A percentile compares a stretch with the other conserved stretches of the same genome.
phyloP scores from a whole-genome alignment of 2,113 vertebrate species.

The Limnothrissa miodon region DNA sequence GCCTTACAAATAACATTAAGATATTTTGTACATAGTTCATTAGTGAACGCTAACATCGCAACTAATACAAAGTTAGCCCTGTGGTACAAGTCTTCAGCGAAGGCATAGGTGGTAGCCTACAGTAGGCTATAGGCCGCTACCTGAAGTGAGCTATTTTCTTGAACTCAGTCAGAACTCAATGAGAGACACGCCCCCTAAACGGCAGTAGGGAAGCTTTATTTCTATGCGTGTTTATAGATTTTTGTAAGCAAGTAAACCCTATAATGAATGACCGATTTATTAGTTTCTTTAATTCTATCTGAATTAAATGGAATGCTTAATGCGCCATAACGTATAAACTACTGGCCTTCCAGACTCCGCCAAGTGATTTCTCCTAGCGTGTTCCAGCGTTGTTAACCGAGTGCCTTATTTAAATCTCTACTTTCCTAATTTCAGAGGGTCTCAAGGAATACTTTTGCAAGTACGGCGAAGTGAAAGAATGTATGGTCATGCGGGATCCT shows the following conservation, averaged over 20 bases:
- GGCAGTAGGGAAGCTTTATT: background rate
- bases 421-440: conserved; percentile 79
- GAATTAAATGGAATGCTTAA: background rate
- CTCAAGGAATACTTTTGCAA: conserved; percentile 99
- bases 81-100: conserved; percentile 1
- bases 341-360: background rate
- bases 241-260: background rate
- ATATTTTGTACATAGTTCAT: background rate
- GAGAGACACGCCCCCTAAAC: conserved; percentile 15
- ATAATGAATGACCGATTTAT: background rate
- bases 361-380: background rate
- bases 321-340: background rate
- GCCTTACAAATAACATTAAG: background rate
- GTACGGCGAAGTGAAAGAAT: conserved; percentile 99
- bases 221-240: background rate
- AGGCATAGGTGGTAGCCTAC: conserved; percentile 4
- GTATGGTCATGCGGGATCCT: conserved; percentile 99
- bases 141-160: conserved; percentile 18
- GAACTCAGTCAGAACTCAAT: background rate
- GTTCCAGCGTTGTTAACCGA: background rate
- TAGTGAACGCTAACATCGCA: background rate
- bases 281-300: background rate
- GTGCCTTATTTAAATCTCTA: background rate
- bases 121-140: conserved; percentile 3
- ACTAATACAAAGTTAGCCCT: background rate